Percentiles rank a stretch among this genome's conserved stretches.
Conservation (phyloP, 2,888 invertebrate species). For the Phalangium opilio region DNA sequence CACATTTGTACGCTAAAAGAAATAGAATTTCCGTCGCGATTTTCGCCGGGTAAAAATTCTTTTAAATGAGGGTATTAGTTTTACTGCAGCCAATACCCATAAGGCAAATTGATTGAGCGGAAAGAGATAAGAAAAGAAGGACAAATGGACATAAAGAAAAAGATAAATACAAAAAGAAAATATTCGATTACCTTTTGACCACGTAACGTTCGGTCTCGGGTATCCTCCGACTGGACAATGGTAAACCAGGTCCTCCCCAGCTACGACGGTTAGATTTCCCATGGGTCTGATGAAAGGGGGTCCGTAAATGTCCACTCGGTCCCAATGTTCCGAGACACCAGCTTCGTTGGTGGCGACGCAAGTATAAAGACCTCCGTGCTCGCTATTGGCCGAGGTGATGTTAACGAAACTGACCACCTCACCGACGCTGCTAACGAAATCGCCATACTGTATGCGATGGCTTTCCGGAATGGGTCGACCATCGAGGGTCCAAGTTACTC, state of each 20-base stretch:
- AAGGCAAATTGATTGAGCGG: too few relatives aligned
- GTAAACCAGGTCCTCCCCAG: slow-evolving; percentile 27
- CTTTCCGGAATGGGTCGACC: slow-evolving; percentile 25
- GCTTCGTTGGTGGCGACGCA: slow-evolving; percentile 31
- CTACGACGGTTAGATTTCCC: slow-evolving; percentile 31
- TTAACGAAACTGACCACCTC: slow-evolving; percentile 31
- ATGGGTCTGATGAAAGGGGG: slow-evolving; percentile 30
- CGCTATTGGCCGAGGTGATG: slow-evolving; percentile 27
- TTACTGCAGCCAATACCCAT: too few relatives aligned
- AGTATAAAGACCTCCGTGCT: slow-evolving; percentile 31
- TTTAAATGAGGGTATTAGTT: too few relatives aligned
- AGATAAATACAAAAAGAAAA: too few relatives aligned
- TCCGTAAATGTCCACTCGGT: slow-evolving; percentile 21
- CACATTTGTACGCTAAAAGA: too few relatives aligned
- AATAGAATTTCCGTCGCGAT: too few relatives aligned
- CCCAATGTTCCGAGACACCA: slow-evolving; percentile 26
- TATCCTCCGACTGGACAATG: slow-evolving; percentile 31
- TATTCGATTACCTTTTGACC: slow-evolving; percentile 28
- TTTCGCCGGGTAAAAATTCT: too few relatives aligned
- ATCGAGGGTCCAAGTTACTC: slow-evolving; percentile 23
- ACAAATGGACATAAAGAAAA: too few relatives aligned
- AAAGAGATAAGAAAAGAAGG: too few relatives aligned
- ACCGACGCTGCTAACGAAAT: slow-evolving; percentile 25
- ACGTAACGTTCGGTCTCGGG: slow-evolving; percentile 28
- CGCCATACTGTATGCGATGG: slow-evolving; percentile 24